A percentile compares a stretch with the other conserved stretches of the same genome.
Evolutionary conservation across 2,797 vertebrate species (phyloP).

Genomic region (Babyrousa celebensis): DNA sequence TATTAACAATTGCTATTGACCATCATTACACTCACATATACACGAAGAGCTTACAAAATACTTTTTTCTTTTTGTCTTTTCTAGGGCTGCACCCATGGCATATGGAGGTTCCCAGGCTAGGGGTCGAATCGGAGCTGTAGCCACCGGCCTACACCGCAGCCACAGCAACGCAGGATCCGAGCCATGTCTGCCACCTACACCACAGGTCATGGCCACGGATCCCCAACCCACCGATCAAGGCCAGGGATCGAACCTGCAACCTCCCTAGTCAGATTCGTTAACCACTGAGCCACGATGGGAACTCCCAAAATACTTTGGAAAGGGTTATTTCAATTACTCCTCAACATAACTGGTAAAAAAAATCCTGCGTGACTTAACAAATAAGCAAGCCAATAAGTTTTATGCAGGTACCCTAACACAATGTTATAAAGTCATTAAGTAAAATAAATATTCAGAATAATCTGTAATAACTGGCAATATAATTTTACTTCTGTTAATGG

Average conservation of each 20-base stretch:
- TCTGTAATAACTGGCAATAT: not conserved
- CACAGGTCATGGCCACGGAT: no score
- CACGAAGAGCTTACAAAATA: conserved; percentile 7
- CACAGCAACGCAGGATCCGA: no score
- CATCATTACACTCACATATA: not conserved
- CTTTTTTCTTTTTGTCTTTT: not conserved
- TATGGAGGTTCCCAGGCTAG: no score
- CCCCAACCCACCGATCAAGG: no score
- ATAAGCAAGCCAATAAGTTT: not conserved
- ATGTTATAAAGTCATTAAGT: not conserved
- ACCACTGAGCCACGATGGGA: no score
- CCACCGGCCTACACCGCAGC: no score
- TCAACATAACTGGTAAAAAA: not conserved
- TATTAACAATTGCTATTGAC: not conserved
- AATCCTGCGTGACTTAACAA: not conserved
- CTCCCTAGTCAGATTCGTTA: no score
- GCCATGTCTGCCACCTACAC: no score
- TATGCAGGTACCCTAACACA: not conserved
- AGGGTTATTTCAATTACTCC: conserved; percentile 33
- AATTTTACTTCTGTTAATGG: not conserved
- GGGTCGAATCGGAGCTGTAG: no score
- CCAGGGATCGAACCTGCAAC: no score
- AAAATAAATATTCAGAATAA: not conserved
- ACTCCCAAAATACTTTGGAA: not conserved
- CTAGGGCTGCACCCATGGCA: no score